Conservation (phyloP, 2,888 invertebrate genomes). For the Lysandra bellargus region DNA sequence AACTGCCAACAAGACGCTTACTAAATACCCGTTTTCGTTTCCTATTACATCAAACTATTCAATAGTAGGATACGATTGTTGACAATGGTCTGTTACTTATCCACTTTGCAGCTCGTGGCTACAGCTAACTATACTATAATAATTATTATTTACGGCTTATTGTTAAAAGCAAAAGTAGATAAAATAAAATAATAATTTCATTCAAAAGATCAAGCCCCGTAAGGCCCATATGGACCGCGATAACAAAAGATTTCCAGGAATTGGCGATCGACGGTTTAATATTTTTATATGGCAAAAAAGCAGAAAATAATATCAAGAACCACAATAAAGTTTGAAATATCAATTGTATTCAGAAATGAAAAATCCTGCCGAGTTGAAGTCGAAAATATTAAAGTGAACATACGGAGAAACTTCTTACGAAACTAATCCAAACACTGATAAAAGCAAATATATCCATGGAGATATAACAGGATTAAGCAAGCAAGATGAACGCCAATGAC, state of each 20-base stretch:
- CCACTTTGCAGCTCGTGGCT: not conserved
- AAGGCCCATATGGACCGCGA: too few species aligned
- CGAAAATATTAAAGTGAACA: not conserved
- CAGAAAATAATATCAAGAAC: too few species aligned
- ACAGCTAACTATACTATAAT: not conserved
- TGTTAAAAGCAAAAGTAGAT: too few species aligned
- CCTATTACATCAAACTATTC: constrained; percentile 40
- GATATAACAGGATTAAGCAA: constrained; percentile 15
- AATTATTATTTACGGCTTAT: not conserved
- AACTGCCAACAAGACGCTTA: constrained; percentile 34
- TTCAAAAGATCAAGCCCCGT: too few species aligned
- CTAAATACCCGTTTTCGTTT: constrained; percentile 40
- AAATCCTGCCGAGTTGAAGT: not conserved
- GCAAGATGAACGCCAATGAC: constrained; percentile 8
- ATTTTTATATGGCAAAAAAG: too few species aligned
- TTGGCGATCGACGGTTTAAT: too few species aligned
- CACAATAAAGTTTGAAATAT: too few species aligned
- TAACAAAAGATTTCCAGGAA: too few species aligned
- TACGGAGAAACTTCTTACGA: not conserved
- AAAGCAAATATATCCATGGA: not conserved
- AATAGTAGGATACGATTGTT: constrained; percentile 33
- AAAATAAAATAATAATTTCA: too few species aligned
- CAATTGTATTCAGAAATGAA: too few species aligned
- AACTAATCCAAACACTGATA: not conserved
- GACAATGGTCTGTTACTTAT: constrained; percentile 19